Evolutionary conservation across 2,888 invertebrate species (phyloP), one percentile per base, ranked within the genome.

Genomic region (Ctena decussata): DNA sequence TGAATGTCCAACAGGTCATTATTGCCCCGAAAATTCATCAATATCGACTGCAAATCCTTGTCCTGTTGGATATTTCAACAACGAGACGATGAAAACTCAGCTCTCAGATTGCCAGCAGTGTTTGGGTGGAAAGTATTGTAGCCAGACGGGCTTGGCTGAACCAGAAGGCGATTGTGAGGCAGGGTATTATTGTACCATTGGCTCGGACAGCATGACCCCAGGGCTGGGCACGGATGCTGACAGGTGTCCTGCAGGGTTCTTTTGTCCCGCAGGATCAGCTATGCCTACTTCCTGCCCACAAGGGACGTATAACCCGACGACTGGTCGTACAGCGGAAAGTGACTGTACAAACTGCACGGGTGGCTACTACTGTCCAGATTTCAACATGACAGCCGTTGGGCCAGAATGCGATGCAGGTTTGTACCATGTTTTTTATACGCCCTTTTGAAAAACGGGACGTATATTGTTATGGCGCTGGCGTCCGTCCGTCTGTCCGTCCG

Each of bases 191-290:
- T 94, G 94, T 80, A 90, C 87, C 5, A 84, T 83, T 77, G 94
- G 94, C 5, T 87, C 94, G 18, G 90, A 87, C 77, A 93, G 93
- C 77, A 86, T 90, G 53, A 93, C 94, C 27, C 95, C 95, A 11
- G 77, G 82, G 12, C 89, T 91, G 44, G 93, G 93, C 6, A 69
- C 74, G 3, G 80, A 93, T 74, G 94, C 93, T 24, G 90, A 94
- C 76, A 90, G 91, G 35, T 95, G 95, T 85, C 94, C 95, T 0
- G 77, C 71, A 8, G 95, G 95, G 12, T 92, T 92, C 84, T 95
- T 94, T 88, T 95, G 95, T 79, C 93, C 94, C 0, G 79, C 79
- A 32, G 95, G 94, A 2, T 92, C 92, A 3, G 89, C 87, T 15
- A 84, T 86, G 6, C 93, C 94, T 0, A 82, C 84, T 41, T 89